A percentile compares a stretch with the other conserved stretches of the same genome.
These are phyloP conservation scores for Pangasius sanitwongsei DNA, from an alignment of 2,797 vertebrate genomes.

Conservation along the genomic window DNA sequence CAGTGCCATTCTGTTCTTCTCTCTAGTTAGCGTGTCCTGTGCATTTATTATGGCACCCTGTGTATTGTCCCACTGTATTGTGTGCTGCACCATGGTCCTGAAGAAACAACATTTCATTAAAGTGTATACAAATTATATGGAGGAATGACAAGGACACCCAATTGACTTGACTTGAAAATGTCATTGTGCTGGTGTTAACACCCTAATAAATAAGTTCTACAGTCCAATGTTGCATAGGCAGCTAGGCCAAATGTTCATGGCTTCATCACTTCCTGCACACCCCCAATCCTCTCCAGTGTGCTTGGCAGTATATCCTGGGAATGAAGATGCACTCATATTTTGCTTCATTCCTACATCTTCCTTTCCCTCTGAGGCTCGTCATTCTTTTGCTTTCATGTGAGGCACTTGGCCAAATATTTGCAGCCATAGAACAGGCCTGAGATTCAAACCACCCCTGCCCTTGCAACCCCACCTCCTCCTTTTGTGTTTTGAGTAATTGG, in stretches of 20 bases:
- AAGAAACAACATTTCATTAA: neutral
- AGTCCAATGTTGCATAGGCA: constrained; percentile 9
- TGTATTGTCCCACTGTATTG: neutral
- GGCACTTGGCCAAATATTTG: constrained; percentile 69
- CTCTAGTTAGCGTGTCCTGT: neutral
- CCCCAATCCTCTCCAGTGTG: constrained; percentile 3
- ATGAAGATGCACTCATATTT: constrained; percentile 61
- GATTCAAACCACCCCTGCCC: constrained; percentile 27
- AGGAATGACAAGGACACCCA: neutral
- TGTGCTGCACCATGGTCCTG: neutral
- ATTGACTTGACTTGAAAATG: neutral
- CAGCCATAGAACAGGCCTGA: constrained; percentile 44
- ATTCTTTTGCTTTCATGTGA: constrained; percentile 67
- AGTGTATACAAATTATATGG: neutral
- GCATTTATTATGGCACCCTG: neutral
- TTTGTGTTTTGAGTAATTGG: constrained; percentile 59
- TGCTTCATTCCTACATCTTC: constrained; percentile 53
- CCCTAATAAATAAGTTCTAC: constrained; percentile 36
- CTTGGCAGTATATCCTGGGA: constrained; percentile 70
- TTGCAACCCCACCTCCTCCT: constrained; percentile 20
- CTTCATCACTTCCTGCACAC: constrained; percentile 54
- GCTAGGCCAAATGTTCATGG: constrained; percentile 29
- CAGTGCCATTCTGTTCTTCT: neutral
- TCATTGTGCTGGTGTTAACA: constrained; percentile 25
- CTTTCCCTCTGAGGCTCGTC: constrained; percentile 63